Evolutionary conservation across 2,113 vertebrate genomes (phyloP), one percentile per base, ranked within the genome.

Genomic region (Syngnathus floridae): DNA sequence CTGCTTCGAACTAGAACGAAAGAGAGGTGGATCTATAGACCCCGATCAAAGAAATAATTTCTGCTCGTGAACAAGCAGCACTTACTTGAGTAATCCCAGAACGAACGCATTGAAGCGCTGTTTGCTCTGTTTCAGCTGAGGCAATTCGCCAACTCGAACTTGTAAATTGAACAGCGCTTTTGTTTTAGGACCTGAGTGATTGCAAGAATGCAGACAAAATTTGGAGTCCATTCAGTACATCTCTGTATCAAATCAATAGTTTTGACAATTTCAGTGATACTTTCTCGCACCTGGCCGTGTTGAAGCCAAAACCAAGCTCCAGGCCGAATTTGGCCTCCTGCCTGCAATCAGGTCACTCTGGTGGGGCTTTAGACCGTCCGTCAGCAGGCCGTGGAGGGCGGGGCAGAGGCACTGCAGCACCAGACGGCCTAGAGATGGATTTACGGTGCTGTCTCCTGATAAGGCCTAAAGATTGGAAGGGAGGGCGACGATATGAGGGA

Each of bases 331-430:
- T 51, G 89, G 91, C 77, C 95, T 90, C 79, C 95, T 92, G 67
- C 96, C 96, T 0, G 93, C 91, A 76, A 99, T 97, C 9, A 99
- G 82, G 62, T 99, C 96, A 87, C 94, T 97, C 90, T 94, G 94
- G 86, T 96, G 94, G 0, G 95, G 95, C 83, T 95, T 98, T 68
- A 99, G 88, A 48, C 95, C 94, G 0, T 98, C 93, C 0, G 89
- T 90, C 85, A 98, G 91, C 87, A 98, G 62, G 69, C 84, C 86
- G 4, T 89, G 89, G 67, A 99, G 92, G 0, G 95, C 94, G 0
- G 95, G 96, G 79, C 96, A 98, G 45, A 98, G 91, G 22, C 90
- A 93, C 82, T 91, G 91, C 88, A 98, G 91, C 82, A 98, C 91
- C 84, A 98, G 84, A 21, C 94, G 92, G 7, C 94, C 95, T 82